These are phyloP conservation scores for Amblyraja radiata DNA, from an alignment of 2,797 vertebrate genomes.

Conservation along the genomic window DNA sequence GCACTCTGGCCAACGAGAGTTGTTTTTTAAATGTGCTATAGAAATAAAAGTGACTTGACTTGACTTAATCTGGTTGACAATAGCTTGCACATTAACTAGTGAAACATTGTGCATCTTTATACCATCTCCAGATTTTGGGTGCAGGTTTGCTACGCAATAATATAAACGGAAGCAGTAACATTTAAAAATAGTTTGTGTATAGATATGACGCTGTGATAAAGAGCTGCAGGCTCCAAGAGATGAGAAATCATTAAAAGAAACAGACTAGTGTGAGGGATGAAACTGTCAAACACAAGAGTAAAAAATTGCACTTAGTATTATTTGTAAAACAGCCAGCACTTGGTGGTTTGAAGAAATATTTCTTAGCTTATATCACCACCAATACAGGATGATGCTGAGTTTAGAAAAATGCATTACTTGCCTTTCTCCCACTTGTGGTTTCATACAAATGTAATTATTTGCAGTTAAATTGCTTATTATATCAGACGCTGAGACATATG, in stretches of 20 bases:
- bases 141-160: neutral
- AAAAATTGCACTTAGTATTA: slow-evolving; percentile 58
- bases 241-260: slow-evolving; percentile 46
- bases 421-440: slow-evolving; percentile 31
- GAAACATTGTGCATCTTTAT: neutral
- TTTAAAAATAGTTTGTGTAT: neutral
- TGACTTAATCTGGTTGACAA: neutral
- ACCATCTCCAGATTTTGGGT: neutral
- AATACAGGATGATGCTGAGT: slow-evolving; percentile 41
- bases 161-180: neutral
- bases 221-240: slow-evolving; percentile 43
- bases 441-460: slow-evolving; percentile 23
- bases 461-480: neutral
- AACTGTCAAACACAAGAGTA: slow-evolving; percentile 49
- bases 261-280: slow-evolving; percentile 48
- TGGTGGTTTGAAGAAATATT: slow-evolving; percentile 60
- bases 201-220: neutral
- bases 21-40: too few relatives aligned
- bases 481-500: neutral
- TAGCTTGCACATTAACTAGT: neutral
- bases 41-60: too few relatives aligned
- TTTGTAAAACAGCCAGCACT: slow-evolving; percentile 52
- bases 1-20: too few relatives aligned
- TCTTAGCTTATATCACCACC: slow-evolving; percentile 55
- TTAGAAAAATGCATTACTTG: neutral